Evolutionary conservation across 2,888 invertebrate species (phyloP), one percentile per base, ranked within the genome.

Genomic region (Chaitophorus viminalis): DNA sequence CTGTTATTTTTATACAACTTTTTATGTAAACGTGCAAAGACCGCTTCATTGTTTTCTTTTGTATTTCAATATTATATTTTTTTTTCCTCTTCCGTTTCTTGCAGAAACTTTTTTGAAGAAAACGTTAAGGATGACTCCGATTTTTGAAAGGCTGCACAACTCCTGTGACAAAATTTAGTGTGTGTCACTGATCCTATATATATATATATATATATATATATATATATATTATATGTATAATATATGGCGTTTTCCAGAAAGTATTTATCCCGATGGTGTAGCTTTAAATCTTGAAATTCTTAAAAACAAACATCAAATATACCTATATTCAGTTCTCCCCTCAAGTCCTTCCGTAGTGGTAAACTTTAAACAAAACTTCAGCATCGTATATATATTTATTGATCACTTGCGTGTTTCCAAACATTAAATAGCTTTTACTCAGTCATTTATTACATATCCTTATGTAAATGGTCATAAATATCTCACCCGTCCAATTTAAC

Each of bases 1-100:
- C 82, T 52, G 31, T 82, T 46, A 82, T 74, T 74, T 11, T 54
- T 29, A 29, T n/a, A 36, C 6, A 82, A 82, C 82, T 82, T 74
- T 54, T 46, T 29, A 54, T 36, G 4, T 21, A 31, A 5, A 31
- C 29, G 36, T 4, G 18, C 2, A 21, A 21, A 46, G 18, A 76
- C 36, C 46, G 31, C 31, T 21, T 36, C 74, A n/a, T 72, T 17
- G 46, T 29, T 46, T 6, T 21, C 21, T 52, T 52, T 82, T 52
- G 82, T 82, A 21, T 82, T 70, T 52, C 33, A 14, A 72, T 82
- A 54, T 17, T 36, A 29, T 74, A n/a, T 79, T 29, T 74, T 60
- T 82, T 33, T 79, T 52, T 79, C 36, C 36, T 65, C 17, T 8
- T 33, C 25, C 31, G 14, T 21, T 3, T 17, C 8, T 31, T 25